These are phyloP conservation scores for Sabatieria punctata DNA, from an alignment of 2,888 invertebrate genomes.

Conservation along the genomic window DNA sequence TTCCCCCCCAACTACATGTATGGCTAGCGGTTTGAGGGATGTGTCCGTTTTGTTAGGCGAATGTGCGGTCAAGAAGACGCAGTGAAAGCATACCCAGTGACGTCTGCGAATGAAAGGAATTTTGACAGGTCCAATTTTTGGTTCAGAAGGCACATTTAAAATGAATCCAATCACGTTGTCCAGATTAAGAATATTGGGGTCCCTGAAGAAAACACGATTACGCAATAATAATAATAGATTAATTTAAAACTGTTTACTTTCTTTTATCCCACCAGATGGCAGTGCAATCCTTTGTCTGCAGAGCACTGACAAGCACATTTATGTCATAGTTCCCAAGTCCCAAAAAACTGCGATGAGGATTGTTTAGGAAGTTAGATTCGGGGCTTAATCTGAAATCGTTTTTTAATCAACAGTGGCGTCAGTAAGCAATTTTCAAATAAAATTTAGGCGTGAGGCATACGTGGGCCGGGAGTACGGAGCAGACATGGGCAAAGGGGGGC, in stretches of 20 bases:
- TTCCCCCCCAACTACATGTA: too few relatives aligned
- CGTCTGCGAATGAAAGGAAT: constrained; percentile 57
- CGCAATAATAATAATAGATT: neutral
- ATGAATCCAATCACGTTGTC: constrained; percentile 64
- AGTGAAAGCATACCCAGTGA: constrained; percentile 64
- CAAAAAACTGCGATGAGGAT: constrained; percentile 69
- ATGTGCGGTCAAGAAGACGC: too few relatives aligned
- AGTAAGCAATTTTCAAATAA: too few relatives aligned
- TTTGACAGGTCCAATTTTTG: constrained; percentile 67
- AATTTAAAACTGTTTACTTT: constrained; percentile 45
- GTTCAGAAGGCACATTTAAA: constrained; percentile 77
- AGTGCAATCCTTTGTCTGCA: constrained; percentile 64
- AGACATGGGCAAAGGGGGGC: too few relatives aligned
- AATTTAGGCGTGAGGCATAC: too few relatives aligned
- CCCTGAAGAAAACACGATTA: constrained; percentile 23
- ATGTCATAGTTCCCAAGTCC: constrained; percentile 96
- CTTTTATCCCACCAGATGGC: constrained; percentile 94
- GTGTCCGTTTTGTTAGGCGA: too few relatives aligned
- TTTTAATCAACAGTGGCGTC: neutral
- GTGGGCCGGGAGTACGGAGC: neutral
- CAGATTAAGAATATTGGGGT: constrained; percentile 29
- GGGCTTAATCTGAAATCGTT: constrained; percentile 13
- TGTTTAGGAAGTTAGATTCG: constrained; percentile 1
- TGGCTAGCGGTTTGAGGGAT: too few relatives aligned
- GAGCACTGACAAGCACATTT: constrained; percentile 87